These are phyloP conservation scores for Auanema freiburgensis DNA, from an alignment of 2,888 invertebrate species.

Conservation along the genomic window DNA sequence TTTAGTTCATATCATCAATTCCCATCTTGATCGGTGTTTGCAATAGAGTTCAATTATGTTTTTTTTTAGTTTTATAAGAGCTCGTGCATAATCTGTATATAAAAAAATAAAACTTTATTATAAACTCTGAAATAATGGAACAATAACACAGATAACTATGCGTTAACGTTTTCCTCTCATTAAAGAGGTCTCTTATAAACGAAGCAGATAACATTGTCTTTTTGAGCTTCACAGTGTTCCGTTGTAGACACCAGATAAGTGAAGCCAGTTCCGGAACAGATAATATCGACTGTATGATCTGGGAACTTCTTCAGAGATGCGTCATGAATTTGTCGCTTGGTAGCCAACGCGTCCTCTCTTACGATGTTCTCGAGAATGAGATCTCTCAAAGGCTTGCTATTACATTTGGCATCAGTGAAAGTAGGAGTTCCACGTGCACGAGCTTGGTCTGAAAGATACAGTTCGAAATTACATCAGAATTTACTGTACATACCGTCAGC, in stretches of 20 bases:
- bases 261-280: constrained; percentile 47
- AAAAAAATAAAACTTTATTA: no score
- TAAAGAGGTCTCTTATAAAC: constrained; percentile 42
- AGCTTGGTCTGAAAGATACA: constrained; percentile 22
- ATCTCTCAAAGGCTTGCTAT: constrained; percentile 36
- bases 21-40: no score
- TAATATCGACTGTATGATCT: constrained; percentile 40
- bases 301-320: constrained; percentile 32
- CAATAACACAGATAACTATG: no score
- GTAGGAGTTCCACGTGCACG: constrained; percentile 39
- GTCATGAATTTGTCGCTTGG: constrained; percentile 44
- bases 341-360: constrained; percentile 38
- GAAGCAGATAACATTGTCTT: constrained; percentile 47
- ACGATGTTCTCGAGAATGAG: constrained; percentile 38
- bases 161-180: neutral
- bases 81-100: no score
- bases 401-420: constrained; percentile 42
- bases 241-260: constrained; percentile 46
- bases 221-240: constrained; percentile 49
- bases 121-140: no score
- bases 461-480: neutral
- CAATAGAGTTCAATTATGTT: no score
- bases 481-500: neutral
- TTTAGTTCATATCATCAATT: no score
- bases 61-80: no score